Conservation (phyloP, 2,888 invertebrate genomes). For the Antheraea assamensis region DNA sequence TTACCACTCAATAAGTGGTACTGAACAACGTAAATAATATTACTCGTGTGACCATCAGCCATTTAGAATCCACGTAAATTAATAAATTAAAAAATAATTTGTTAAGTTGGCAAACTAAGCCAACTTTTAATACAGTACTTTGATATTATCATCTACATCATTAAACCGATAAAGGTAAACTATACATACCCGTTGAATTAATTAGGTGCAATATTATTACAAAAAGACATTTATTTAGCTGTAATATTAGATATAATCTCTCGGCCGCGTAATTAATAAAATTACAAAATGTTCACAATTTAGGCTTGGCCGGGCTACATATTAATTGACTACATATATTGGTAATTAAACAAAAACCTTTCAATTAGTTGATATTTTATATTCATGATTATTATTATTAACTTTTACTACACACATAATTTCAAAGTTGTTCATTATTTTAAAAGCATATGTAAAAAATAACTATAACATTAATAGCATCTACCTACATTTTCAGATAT, state of each 20-base stretch:
- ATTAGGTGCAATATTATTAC: conserved; percentile 5
- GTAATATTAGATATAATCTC: neutral
- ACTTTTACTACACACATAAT: too few relatives aligned
- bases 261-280: neutral
- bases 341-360: neutral
- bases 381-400: neutral
- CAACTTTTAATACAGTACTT: neutral
- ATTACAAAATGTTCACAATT: neutral
- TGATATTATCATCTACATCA: neutral
- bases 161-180: conserved; percentile 1
- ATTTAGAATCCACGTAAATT: neutral
- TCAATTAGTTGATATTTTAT: neutral
- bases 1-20: too few relatives aligned
- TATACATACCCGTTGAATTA: neutral
- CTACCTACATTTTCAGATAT: too few relatives aligned
- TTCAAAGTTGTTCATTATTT: too few relatives aligned
- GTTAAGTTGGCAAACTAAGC: neutral
- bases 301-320: neutral
- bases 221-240: neutral
- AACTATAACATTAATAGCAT: too few relatives aligned
- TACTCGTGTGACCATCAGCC: neutral
- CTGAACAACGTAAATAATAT: neutral
- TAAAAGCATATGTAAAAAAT: too few relatives aligned
- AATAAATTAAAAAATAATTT: neutral
- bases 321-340: neutral